These are phyloP conservation scores for Cavia aperea DNA, from an alignment of 2,113 vertebrate species.

Conservation along the genomic window DNA sequence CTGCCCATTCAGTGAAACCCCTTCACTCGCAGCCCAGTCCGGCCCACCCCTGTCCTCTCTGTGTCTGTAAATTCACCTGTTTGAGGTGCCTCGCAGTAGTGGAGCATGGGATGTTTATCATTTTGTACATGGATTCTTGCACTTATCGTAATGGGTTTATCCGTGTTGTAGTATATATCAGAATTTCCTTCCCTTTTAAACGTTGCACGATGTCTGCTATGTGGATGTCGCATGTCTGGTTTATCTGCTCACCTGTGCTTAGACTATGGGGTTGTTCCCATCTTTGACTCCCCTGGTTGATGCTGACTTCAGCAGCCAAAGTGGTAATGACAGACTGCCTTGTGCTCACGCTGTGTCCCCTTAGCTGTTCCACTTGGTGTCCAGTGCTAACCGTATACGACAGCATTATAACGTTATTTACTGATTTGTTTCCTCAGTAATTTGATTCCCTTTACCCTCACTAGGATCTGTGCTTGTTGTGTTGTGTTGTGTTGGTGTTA, in stretches of 20 bases:
- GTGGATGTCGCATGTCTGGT: neutral
- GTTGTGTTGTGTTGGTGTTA: neutral
- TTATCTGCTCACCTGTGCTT: neutral
- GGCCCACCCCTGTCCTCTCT: neutral
- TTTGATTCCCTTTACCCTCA: neutral
- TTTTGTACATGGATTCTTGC: neutral
- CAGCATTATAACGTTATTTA: neutral
- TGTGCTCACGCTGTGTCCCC: neutral
- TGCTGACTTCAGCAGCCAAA: neutral
- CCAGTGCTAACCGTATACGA: fast-evolving
- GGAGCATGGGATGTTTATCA: neutral
- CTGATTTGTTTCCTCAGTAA: neutral
- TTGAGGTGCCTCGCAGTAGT: neutral
- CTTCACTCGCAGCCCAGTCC: neutral
- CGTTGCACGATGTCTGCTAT: neutral
- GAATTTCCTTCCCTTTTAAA: neutral
- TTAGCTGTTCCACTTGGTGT: neutral
- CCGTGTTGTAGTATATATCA: fast-evolving
- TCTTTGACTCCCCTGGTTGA: fast-evolving
- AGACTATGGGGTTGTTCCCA: neutral
- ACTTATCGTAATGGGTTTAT: neutral
- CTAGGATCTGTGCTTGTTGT: neutral
- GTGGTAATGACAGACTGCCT: neutral
- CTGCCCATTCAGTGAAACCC: neutral
- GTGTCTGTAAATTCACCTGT: neutral